Percentiles rank a stretch among this genome's conserved stretches.
Conservation (phyloP, 2,888 invertebrate species). For the Prosapia bicincta region DNA sequence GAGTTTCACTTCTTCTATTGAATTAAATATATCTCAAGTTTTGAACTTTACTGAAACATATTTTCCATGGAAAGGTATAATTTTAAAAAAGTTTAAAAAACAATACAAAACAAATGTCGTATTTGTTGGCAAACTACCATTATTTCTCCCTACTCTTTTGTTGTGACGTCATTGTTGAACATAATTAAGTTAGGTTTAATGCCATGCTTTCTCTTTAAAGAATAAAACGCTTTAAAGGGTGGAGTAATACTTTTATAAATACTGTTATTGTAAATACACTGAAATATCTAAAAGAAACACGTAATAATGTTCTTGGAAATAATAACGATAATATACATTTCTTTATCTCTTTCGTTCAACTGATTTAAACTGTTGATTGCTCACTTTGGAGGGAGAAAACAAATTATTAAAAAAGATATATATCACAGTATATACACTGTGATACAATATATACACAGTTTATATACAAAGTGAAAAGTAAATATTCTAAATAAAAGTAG, state of each 20-base stretch:
- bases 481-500: neutral
- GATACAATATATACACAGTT: too few relatives aligned
- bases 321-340: neutral
- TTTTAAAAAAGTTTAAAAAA: too few relatives aligned
- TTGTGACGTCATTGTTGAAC: neutral
- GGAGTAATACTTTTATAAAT: neutral
- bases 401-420: neutral
- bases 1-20: too few relatives aligned
- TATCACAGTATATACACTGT: too few relatives aligned
- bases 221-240: neutral
- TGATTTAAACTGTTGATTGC: constrained; percentile 2
- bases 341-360: neutral
- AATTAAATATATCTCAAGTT: too few relatives aligned
- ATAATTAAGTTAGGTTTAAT: neutral
- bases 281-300: neutral
- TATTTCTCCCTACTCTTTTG: neutral
- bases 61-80: too few relatives aligned
- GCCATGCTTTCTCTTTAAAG: neutral
- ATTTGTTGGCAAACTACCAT: too few relatives aligned
- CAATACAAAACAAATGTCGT: too few relatives aligned
- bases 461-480: neutral
- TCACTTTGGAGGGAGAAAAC: neutral
- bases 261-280: neutral
- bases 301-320: neutral
- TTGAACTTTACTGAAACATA: too few relatives aligned